phyloP scores from a whole-genome alignment of 2,113 vertebrate genomes.

The Lanius collurio region DNA sequence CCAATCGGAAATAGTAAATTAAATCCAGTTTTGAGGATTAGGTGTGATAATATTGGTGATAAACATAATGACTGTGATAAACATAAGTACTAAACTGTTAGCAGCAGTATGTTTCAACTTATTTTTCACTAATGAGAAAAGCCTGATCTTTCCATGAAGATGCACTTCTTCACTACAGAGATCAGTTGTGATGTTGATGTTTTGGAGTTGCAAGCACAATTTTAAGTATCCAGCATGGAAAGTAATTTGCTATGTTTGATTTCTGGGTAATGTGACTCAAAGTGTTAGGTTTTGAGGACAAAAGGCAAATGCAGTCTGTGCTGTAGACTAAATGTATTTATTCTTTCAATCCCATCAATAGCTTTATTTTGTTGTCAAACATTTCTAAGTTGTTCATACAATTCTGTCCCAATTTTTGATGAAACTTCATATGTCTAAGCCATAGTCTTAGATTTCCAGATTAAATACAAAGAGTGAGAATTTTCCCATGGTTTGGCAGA shows the following conservation, averaged over 20 bases:
- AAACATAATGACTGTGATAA: background rate
- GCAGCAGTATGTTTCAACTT: background rate
- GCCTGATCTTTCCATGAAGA: background rate
- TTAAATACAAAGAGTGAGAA: background rate
- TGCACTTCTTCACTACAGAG: background rate
- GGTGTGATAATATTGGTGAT: background rate
- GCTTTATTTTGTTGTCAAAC: background rate
- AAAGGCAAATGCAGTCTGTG: background rate
- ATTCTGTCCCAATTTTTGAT: background rate
- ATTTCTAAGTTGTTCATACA: background rate
- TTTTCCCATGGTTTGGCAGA: background rate
- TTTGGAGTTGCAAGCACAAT: background rate
- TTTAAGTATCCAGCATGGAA: background rate
- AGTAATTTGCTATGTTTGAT: background rate
- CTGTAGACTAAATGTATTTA: background rate
- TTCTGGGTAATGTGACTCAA: background rate
- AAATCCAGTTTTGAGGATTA: background rate
- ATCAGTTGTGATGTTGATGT: background rate
- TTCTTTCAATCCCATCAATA: background rate
- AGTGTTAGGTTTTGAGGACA: background rate
- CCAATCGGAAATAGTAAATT: background rate
- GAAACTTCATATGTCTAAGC: background rate
- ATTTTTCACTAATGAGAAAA: background rate
- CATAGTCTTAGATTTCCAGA: background rate
- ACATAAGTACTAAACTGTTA: background rate